phyloP scores from a whole-genome alignment of 2,888 invertebrate species.

The Keiferia lycopersicella region DNA sequence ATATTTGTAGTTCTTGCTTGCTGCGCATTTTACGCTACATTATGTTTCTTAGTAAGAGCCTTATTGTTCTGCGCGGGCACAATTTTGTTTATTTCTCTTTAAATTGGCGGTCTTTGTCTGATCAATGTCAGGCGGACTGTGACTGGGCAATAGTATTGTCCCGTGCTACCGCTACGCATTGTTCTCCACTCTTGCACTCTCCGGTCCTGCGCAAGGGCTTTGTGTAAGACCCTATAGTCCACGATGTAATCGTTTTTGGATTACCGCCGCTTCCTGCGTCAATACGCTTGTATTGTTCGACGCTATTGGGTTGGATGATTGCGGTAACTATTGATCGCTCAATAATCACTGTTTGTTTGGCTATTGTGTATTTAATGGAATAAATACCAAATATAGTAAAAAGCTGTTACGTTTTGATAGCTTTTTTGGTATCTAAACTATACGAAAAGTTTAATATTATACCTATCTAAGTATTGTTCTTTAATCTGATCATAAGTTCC shows the following conservation, averaged over 20 bases:
- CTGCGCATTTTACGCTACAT: not conserved
- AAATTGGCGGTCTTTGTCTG: not conserved
- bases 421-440: too few species aligned
- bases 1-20: conserved; percentile 1
- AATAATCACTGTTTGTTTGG: not conserved
- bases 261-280: conserved; percentile 12
- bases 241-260: conserved; percentile 1
- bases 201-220: conserved; percentile 1
- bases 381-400: too few species aligned
- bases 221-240: not conserved
- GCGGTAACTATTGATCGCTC: not conserved
- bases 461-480: not conserved
- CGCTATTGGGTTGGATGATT: conserved; percentile 4
- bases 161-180: conserved; percentile 8
- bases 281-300: not conserved
- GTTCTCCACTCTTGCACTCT: not conserved
- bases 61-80: not conserved
- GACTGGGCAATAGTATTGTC: conserved; percentile 1
- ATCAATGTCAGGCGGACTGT: not conserved
- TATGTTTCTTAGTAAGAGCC: not conserved
- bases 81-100: not conserved
- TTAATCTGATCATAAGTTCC: not conserved
- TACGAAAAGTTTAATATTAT: not conserved
- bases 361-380: too few species aligned
- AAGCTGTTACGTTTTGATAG: too few species aligned